A percentile compares a stretch with the other conserved stretches of the same genome.
phyloP scores from a whole-genome alignment of 2,113 vertebrate genomes.

The Cinclus mexicanus region DNA sequence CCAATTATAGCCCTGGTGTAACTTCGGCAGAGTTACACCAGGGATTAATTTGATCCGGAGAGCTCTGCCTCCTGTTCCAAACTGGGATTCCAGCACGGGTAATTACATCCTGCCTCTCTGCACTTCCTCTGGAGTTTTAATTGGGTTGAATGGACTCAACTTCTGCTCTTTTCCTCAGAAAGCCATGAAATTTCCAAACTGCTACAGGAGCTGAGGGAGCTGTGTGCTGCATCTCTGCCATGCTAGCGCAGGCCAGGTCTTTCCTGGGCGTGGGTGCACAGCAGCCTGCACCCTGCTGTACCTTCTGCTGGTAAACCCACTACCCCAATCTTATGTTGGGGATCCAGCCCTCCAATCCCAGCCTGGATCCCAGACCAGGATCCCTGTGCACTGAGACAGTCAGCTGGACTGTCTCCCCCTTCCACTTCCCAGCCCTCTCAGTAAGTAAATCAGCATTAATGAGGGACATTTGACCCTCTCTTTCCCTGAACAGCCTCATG shows the following conservation, averaged over 20 bases:
- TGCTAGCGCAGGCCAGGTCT: rapidly evolving
- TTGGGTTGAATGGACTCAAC: constrained; percentile 53
- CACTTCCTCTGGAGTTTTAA: constrained; percentile 62
- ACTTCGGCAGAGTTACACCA: constrained; percentile 51
- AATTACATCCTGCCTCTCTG: constrained; percentile 60
- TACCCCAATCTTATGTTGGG: rapidly evolving
- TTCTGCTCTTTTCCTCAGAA: background rate
- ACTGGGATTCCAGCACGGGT: constrained; percentile 45
- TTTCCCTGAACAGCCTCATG: constrained; percentile 17
- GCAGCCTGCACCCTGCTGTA: background rate
- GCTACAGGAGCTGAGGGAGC: rapidly evolving
- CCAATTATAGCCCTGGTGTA: constrained; percentile 65
- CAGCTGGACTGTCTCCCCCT: constrained; percentile 37
- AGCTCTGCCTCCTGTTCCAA: constrained; percentile 58
- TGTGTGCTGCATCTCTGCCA: background rate
- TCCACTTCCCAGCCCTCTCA: background rate
- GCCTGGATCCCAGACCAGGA: background rate
- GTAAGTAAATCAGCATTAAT: constrained; percentile 46
- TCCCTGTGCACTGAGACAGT: background rate
- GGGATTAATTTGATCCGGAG: constrained; percentile 60
- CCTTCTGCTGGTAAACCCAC: background rate
- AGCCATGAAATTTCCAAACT: background rate
- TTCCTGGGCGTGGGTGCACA: background rate
- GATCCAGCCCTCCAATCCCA: background rate
- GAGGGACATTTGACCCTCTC: constrained; percentile 50